These are phyloP conservation scores for Caenorhabditis panamensis DNA, from an alignment of 2,888 invertebrate genomes.

Conservation along the genomic window DNA sequence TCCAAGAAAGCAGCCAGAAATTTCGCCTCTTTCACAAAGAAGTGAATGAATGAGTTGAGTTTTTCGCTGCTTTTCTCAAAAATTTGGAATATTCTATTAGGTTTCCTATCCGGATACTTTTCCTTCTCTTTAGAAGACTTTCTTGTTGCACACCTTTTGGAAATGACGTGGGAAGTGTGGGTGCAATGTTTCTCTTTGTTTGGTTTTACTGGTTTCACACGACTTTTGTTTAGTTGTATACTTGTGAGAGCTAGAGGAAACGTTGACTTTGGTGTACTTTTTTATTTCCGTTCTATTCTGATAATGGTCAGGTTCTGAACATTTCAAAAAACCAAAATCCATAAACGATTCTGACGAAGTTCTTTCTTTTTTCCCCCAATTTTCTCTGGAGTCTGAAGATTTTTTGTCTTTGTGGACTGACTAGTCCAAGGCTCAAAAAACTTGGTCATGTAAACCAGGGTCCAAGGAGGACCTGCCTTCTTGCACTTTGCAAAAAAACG, in stretches of 20 bases:
- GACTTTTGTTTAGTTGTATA: too few species aligned
- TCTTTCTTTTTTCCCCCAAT: too few species aligned
- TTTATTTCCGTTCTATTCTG: too few species aligned
- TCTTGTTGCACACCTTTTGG: not conserved
- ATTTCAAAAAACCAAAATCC: too few species aligned
- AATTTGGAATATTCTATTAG: conserved; percentile 10
- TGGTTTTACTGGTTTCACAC: too few species aligned
- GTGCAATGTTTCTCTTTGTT: too few species aligned
- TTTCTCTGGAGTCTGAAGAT: not conserved
- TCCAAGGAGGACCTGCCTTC: conserved; percentile 62
- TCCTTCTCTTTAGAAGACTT: too few species aligned
- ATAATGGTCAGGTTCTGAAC: too few species aligned
- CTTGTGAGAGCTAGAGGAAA: too few species aligned
- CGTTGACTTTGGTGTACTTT: too few species aligned
- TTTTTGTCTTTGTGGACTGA: not conserved
- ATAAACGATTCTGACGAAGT: too few species aligned
- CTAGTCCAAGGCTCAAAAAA: not conserved
- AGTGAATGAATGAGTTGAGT: conserved; percentile 14
- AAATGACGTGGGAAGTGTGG: not conserved
- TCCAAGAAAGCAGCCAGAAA: not conserved
- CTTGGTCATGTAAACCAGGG: conserved; percentile 24
- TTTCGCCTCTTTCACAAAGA: conserved; percentile 8
- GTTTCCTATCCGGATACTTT: too few species aligned
- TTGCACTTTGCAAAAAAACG: conserved; percentile 9
- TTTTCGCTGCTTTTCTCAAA: not conserved